Evolutionary conservation across 2,113 vertebrate species (phyloP).

Genomic region (Gavialis gangeticus): DNA sequence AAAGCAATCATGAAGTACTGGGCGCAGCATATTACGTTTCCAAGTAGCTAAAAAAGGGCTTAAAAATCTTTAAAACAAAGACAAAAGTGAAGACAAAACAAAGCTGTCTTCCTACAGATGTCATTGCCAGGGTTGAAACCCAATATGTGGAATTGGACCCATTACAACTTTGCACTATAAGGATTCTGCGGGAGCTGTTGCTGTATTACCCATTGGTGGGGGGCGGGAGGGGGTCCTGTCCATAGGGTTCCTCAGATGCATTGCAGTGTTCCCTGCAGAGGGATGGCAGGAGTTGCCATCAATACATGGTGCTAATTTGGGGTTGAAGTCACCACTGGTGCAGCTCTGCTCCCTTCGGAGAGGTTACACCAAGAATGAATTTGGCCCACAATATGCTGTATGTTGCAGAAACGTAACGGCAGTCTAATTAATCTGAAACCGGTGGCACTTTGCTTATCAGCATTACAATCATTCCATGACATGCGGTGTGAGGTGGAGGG

Average conservation of each 20-base stretch:
- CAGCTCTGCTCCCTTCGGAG: slow-evolving; percentile 36
- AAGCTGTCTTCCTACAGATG: not conserved
- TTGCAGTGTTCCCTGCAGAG: slow-evolving; percentile 67
- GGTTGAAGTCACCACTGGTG: slow-evolving; percentile 59
- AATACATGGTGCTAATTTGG: slow-evolving; percentile 32
- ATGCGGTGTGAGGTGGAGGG: not conserved
- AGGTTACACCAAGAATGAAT: slow-evolving; percentile 65
- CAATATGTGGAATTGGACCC: slow-evolving; percentile 18
- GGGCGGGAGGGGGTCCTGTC: not conserved
- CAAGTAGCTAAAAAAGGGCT: slow-evolving; percentile 10
- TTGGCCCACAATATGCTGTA: slow-evolving; percentile 54
- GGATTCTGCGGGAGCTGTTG: slow-evolving; percentile 38
- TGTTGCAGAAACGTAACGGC: slow-evolving; percentile 40
- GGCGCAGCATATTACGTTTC: not conserved
- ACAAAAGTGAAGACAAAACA: not conserved
- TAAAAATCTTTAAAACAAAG: slow-evolving; percentile 19
- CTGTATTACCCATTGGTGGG: slow-evolving; percentile 39
- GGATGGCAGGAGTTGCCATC: slow-evolving; percentile 74
- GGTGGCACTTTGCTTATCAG: not conserved
- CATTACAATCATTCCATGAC: not conserved
- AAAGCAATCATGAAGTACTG: not conserved
- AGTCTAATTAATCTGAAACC: not conserved
- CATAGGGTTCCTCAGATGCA: slow-evolving; percentile 46
- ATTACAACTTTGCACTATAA: slow-evolving; percentile 55
- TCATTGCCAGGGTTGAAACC: slow-evolving; percentile 38